Percentiles rank a stretch among this genome's conserved stretches.
Conservation (phyloP, 2,797 vertebrate genomes). For the Champsocephalus esox region DNA sequence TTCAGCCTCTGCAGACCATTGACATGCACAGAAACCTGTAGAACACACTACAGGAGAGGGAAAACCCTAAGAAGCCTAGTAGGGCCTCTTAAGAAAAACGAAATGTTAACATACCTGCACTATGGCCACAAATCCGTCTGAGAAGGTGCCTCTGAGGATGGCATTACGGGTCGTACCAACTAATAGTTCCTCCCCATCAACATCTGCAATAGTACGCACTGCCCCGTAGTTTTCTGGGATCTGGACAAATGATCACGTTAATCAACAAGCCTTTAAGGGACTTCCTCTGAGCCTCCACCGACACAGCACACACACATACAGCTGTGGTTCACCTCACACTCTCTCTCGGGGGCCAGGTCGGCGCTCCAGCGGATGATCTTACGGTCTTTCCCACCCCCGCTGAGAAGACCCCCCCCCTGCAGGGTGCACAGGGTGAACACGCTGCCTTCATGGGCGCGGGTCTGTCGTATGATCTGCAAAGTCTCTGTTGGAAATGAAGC, state of each 20-base stretch:
- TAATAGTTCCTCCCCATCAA: slow-evolving; percentile 88
- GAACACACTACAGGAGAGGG: no score
- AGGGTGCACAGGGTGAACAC: slow-evolving; percentile 90
- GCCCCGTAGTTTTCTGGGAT: slow-evolving; percentile 91
- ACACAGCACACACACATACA: slow-evolving; percentile 13
- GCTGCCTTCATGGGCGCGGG: slow-evolving; percentile 92
- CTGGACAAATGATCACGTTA: slow-evolving; percentile 63
- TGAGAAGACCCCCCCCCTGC: slow-evolving; percentile 89
- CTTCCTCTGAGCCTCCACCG: background rate
- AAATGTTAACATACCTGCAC: slow-evolving; percentile 85
- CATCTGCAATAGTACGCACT: slow-evolving; percentile 90
- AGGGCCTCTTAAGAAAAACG: no score
- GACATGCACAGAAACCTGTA: no score
- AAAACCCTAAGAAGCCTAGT: no score
- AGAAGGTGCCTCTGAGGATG: slow-evolving; percentile 88
- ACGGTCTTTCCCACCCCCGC: slow-evolving; percentile 93
- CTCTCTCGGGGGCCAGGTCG: slow-evolving; percentile 87
- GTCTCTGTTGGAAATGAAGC: slow-evolving; percentile 81
- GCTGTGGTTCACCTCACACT: slow-evolving; percentile 88
- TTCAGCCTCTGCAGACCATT: no score
- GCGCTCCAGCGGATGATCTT: slow-evolving; percentile 91
- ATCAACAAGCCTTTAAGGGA: background rate
- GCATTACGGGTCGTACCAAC: slow-evolving; percentile 93
- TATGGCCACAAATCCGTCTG: slow-evolving; percentile 88
- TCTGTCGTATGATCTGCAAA: slow-evolving; percentile 93